These are phyloP conservation scores for Heliconius hewitsoni DNA, from an alignment of 1,140 invertebrate genomes.

Conservation along the genomic window DNA sequence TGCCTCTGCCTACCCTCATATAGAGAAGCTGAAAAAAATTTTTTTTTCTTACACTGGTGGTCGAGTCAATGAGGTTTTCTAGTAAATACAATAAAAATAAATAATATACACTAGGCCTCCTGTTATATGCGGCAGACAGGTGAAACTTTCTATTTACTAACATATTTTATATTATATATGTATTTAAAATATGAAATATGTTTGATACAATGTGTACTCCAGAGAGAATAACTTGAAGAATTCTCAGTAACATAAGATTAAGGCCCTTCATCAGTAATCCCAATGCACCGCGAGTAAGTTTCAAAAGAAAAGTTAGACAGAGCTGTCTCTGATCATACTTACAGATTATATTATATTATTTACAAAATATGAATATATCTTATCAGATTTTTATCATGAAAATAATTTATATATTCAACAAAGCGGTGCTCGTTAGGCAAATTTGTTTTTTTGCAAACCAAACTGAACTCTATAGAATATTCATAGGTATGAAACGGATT, in stretches of 20 bases:
- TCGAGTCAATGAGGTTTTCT: no score
- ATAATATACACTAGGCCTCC: no score
- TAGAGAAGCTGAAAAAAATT: no score
- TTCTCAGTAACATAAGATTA: constrained; percentile 5
- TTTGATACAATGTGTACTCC: background rate
- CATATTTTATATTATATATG: no score
- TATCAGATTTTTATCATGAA: background rate
- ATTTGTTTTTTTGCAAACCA: background rate
- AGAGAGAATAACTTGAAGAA: background rate
- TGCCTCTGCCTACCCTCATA: no score
- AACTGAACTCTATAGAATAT: background rate
- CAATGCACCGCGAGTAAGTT: background rate
- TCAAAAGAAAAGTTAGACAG: background rate
- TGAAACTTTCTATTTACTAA: no score
- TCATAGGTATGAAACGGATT: no score
- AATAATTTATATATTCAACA: background rate
- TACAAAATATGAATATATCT: background rate
- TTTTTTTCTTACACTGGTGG: no score
- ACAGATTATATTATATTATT: background rate
- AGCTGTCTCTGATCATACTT: background rate
- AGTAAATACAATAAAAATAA: no score
- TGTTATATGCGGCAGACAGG: no score
- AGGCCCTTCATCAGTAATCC: background rate
- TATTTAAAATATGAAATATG: background rate
- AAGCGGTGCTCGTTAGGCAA: background rate